Conservation (phyloP, 1,140 invertebrate genomes). For the Drosophila arizonae region DNA sequence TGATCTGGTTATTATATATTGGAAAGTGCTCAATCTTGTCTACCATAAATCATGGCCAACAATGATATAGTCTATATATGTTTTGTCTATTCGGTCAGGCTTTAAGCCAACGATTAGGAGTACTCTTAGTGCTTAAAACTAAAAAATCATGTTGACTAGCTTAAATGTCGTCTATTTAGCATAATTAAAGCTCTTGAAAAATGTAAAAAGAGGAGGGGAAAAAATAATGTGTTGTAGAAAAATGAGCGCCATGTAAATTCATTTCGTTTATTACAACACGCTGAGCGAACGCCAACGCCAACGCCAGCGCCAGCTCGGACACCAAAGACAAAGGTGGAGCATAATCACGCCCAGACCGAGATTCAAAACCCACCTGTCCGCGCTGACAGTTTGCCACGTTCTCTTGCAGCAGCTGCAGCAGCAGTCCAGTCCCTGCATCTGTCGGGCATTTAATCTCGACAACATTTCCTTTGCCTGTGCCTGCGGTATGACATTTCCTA, state of each 20-base stretch:
- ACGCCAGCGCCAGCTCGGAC: slow-evolving; percentile 39
- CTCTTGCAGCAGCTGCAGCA: not conserved
- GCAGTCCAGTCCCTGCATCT: slow-evolving; percentile 13
- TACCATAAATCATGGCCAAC: slow-evolving; percentile 41
- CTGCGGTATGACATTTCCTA: slow-evolving; percentile 75
- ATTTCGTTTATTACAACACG: slow-evolving; percentile 65
- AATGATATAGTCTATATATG: slow-evolving; percentile 6
- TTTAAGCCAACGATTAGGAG: not conserved
- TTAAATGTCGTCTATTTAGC: slow-evolving; percentile 26
- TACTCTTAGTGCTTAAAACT: not conserved
- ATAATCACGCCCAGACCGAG: slow-evolving; percentile 65
- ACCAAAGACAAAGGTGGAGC: slow-evolving; percentile 58
- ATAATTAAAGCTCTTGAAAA: slow-evolving; percentile 40
- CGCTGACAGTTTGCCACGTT: slow-evolving; percentile 30
- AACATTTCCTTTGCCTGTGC: slow-evolving; percentile 71
- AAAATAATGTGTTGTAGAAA: slow-evolving; percentile 26
- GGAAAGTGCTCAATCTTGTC: slow-evolving; percentile 43
- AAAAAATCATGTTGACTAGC: slow-evolving; percentile 1
- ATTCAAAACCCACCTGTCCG: slow-evolving; percentile 46
- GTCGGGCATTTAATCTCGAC: slow-evolving; percentile 73
- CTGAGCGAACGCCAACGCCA: slow-evolving; percentile 1
- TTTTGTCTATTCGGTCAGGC: not conserved
- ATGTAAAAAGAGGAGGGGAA: not conserved
- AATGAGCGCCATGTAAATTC: slow-evolving; percentile 67
- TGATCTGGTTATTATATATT: slow-evolving; percentile 52